Conservation (phyloP, 2,888 invertebrate genomes). For the Conomelus anceps region DNA sequence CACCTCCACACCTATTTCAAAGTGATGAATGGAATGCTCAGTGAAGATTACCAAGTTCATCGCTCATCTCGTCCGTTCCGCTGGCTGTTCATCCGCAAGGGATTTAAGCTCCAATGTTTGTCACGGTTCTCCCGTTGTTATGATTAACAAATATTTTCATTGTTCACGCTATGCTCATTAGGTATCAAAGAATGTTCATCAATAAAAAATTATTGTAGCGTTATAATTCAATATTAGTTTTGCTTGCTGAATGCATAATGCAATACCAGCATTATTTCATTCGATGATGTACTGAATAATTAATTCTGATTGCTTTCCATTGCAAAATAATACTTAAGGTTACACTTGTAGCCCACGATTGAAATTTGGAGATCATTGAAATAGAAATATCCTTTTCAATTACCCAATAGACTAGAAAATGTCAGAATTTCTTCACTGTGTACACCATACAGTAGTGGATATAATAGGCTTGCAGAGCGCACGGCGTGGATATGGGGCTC, state of each 20-base stretch:
- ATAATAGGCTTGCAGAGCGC: too few species aligned
- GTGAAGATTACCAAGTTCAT: neutral
- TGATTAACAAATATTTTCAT: neutral
- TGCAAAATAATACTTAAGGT: neutral
- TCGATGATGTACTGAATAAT: neutral
- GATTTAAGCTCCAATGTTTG: neutral
- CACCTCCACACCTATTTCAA: neutral
- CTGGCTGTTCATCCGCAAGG: neutral
- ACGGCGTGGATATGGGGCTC: too few species aligned
- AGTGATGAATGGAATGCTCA: neutral
- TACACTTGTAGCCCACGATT: neutral
- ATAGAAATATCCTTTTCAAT: too few species aligned
- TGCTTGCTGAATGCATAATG: neutral
- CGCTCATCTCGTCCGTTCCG: neutral
- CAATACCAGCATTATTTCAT: neutral
- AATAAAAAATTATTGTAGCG: neutral
- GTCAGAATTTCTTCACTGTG: too few species aligned
- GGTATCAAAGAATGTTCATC: neutral
- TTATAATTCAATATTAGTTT: neutral
- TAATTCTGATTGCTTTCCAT: neutral
- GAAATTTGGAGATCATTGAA: slow-evolving; percentile 3
- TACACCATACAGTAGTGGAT: too few species aligned
- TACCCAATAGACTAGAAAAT: too few species aligned
- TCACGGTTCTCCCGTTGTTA: too few species aligned
- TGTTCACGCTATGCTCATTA: neutral